Conservation (phyloP, 2,888 invertebrate species). For the Andrena bicolor region DNA sequence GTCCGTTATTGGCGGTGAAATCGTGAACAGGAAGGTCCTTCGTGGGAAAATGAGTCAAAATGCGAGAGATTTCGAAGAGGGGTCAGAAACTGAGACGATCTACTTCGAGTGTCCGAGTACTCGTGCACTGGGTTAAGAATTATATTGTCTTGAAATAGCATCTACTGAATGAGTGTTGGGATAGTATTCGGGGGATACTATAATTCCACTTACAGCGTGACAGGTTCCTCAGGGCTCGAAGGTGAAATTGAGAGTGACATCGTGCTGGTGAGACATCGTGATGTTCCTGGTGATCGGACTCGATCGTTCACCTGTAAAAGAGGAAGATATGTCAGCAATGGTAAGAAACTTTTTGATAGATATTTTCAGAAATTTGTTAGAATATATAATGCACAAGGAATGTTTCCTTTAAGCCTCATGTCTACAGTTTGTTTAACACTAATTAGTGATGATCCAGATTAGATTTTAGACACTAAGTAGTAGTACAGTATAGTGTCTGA, state of each 20-base stretch:
- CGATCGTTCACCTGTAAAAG: conserved; percentile 82
- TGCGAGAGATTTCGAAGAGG: background rate
- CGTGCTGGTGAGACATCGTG: conserved; percentile 80
- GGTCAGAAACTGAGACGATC: background rate
- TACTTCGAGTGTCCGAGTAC: no score
- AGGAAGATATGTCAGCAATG: background rate
- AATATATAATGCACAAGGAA: no score
- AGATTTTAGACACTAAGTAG: no score
- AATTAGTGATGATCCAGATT: no score
- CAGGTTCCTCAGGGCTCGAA: conserved; percentile 83
- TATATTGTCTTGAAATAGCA: no score
- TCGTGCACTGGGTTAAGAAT: no score
- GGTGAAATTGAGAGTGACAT: conserved; percentile 78
- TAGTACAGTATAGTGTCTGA: background rate
- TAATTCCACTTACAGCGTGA: conserved; percentile 82
- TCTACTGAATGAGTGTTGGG: no score
- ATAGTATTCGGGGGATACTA: no score
- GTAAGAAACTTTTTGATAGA: background rate
- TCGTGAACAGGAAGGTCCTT: no score
- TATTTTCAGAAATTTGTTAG: no score
- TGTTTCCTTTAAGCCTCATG: no score
- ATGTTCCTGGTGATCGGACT: conserved; percentile 82
- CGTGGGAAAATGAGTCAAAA: background rate
- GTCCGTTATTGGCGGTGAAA: conserved; percentile 3
- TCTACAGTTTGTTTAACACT: no score